Conservation (phyloP, 2,113 vertebrate genomes). For the Lampris megalopsis region DNA sequence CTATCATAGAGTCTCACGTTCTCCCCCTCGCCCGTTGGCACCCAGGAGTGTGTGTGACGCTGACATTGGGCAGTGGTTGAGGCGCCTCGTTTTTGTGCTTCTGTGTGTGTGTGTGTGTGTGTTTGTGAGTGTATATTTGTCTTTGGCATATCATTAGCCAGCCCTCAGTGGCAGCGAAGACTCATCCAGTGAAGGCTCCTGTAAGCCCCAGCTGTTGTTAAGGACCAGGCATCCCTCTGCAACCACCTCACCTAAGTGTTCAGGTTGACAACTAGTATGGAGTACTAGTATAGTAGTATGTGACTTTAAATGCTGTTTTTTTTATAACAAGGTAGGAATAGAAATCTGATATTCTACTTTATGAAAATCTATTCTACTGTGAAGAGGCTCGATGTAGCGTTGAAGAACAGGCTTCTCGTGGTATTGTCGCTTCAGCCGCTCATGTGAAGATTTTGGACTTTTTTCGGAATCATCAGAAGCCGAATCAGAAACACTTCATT, state of each 20-base stretch:
- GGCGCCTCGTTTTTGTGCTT: slow-evolving; percentile 59
- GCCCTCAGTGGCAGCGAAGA: slow-evolving; percentile 60
- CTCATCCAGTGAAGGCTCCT: slow-evolving; percentile 54
- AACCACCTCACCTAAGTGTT: slow-evolving; percentile 22
- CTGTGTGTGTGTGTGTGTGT: slow-evolving; percentile 14
- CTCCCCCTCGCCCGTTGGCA: slow-evolving; percentile 57
- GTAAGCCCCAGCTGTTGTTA: slow-evolving; percentile 68
- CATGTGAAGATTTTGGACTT: slow-evolving; percentile 50
- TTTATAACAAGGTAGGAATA: slow-evolving; percentile 20
- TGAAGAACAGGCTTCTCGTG: slow-evolving; percentile 20
- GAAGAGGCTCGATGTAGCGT: slow-evolving; percentile 2
- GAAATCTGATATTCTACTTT: too few species aligned
- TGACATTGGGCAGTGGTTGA: slow-evolving; percentile 75
- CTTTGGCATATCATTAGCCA: slow-evolving; percentile 84
- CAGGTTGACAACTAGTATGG: slow-evolving; percentile 28
- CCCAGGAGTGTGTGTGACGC: slow-evolving; percentile 55
- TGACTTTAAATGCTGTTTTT: slow-evolving; percentile 11
- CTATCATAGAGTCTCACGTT: slow-evolving; percentile 65
- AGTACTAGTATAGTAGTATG: slow-evolving; percentile 8
- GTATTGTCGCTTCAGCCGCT: slow-evolving; percentile 18
- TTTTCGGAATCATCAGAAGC: too few species aligned
- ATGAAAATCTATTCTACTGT: slow-evolving; percentile 1
- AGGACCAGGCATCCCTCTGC: slow-evolving; percentile 52
- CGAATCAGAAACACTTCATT: too few species aligned
- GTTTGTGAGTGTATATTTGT: slow-evolving; percentile 63